phyloP scores from a whole-genome alignment of 1,140 invertebrate genomes.

The Bicyclus anynana region DNA sequence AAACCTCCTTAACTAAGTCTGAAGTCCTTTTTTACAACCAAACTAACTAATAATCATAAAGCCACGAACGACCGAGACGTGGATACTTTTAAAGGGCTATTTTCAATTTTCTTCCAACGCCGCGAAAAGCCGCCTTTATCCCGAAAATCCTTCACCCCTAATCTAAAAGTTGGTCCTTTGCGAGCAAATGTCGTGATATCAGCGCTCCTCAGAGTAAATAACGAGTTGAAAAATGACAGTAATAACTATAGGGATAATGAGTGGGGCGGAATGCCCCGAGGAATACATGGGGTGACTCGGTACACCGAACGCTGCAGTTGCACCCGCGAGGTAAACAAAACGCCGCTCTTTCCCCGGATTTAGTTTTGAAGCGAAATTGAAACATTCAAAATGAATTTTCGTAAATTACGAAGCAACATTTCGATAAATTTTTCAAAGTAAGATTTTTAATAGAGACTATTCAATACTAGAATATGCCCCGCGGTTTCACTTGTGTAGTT shows the following conservation, averaged over 20 bases:
- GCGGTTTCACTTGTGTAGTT: too few species aligned
- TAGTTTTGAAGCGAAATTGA: constrained; percentile 8
- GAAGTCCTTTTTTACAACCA: not conserved
- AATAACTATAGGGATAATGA: constrained; percentile 76
- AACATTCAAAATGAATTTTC: not conserved
- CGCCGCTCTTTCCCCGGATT: constrained; percentile 5
- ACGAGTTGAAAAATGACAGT: constrained; percentile 76
- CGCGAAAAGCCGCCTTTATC: constrained; percentile 49
- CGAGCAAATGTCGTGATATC: constrained; percentile 71
- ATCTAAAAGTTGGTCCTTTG: constrained; percentile 60
- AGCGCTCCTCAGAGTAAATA: constrained; percentile 72
- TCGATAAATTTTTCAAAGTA: not conserved
- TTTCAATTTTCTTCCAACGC: constrained; percentile 65
- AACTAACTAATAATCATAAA: constrained; percentile 2
- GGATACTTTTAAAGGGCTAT: constrained; percentile 27
- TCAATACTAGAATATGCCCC: too few species aligned
- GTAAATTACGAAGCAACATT: not conserved
- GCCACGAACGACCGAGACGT: not conserved
- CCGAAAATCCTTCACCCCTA: constrained; percentile 58
- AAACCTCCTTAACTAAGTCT: not conserved
- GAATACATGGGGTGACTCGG: constrained; percentile 58
- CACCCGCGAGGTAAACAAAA: constrained; percentile 55
- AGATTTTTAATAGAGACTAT: too few species aligned
- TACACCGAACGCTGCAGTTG: constrained; percentile 66
- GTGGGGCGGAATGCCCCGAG: constrained; percentile 67